These are phyloP conservation scores for Podabrus alpinus DNA, from an alignment of 2,888 invertebrate species.

Conservation along the genomic window DNA sequence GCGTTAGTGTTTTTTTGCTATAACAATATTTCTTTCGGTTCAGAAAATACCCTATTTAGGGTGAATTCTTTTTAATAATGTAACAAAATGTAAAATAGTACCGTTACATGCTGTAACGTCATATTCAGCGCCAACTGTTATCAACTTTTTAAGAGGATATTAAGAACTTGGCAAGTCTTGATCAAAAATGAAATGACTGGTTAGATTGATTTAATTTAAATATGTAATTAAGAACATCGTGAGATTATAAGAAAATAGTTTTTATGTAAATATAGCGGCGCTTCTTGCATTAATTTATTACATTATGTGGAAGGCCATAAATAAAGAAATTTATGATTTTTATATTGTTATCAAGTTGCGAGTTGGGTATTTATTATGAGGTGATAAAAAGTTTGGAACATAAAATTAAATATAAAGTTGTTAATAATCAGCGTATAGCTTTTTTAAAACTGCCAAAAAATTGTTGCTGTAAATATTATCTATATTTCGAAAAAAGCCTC, in stretches of 20 bases:
- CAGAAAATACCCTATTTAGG: too few relatives aligned
- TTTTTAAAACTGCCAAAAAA: background rate
- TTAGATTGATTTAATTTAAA: too few relatives aligned
- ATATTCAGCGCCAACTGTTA: too few relatives aligned
- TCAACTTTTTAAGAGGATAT: too few relatives aligned
- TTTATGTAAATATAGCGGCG: background rate
- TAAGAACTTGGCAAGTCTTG: too few relatives aligned
- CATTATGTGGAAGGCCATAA: background rate
- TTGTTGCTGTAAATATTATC: background rate
- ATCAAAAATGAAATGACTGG: too few relatives aligned
- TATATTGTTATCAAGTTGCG: background rate
- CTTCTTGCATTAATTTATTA: background rate
- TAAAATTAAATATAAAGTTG: background rate
- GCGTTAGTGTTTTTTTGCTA: too few relatives aligned
- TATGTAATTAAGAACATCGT: too few relatives aligned
- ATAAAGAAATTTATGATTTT: background rate
- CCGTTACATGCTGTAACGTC: too few relatives aligned
- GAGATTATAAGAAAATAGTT: background rate
- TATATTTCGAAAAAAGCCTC: background rate
- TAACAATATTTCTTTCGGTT: too few relatives aligned
- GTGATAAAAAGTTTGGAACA: background rate
- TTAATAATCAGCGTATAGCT: background rate
- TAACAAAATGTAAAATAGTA: too few relatives aligned
- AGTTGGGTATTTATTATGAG: background rate
- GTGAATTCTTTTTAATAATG: too few relatives aligned